These are phyloP conservation scores for Clarias macrocephalus DNA, from an alignment of 2,113 vertebrate species.

Conservation along the genomic window DNA sequence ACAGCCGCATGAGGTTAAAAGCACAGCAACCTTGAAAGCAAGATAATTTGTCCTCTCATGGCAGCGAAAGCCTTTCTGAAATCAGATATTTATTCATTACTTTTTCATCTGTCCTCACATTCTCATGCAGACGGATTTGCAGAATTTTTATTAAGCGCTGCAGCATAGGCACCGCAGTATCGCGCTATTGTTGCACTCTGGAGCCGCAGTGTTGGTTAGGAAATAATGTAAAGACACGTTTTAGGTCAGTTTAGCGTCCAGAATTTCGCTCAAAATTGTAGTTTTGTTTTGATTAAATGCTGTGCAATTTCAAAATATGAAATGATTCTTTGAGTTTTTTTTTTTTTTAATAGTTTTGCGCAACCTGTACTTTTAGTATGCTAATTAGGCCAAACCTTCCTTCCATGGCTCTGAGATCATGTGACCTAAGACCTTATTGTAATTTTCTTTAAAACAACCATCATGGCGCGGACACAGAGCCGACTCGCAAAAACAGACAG, in stretches of 20 bases:
- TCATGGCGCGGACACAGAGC: too few relatives aligned
- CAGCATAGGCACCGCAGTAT: background rate
- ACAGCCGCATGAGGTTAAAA: conserved; percentile 37
- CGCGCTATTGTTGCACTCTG: conserved; percentile 31
- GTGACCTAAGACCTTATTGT: too few relatives aligned
- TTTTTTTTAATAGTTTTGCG: too few relatives aligned
- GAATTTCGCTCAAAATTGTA: conserved; percentile 7
- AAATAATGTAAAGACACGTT: conserved; percentile 19
- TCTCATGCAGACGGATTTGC: conserved; percentile 38
- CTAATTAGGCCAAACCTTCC: too few relatives aligned
- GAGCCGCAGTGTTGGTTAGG: conserved; percentile 18
- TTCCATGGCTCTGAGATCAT: too few relatives aligned
- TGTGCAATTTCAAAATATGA: background rate
- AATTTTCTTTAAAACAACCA: too few relatives aligned
- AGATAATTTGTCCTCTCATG: conserved; percentile 40
- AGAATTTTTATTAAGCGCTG: conserved; percentile 27
- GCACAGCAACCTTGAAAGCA: conserved; percentile 48
- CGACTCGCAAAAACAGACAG: too few relatives aligned
- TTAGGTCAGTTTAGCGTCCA: conserved; percentile 7
- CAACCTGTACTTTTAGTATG: too few relatives aligned
- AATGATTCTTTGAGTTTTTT: background rate
- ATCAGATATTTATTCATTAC: conserved; percentile 47
- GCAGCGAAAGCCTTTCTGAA: conserved; percentile 47
- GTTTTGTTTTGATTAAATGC: background rate
- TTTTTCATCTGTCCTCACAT: conserved; percentile 43